Percentiles rank a stretch among this genome's conserved stretches.
phyloP scores from a whole-genome alignment of 2,888 invertebrate species.

The Sminthurinus aureus region DNA sequence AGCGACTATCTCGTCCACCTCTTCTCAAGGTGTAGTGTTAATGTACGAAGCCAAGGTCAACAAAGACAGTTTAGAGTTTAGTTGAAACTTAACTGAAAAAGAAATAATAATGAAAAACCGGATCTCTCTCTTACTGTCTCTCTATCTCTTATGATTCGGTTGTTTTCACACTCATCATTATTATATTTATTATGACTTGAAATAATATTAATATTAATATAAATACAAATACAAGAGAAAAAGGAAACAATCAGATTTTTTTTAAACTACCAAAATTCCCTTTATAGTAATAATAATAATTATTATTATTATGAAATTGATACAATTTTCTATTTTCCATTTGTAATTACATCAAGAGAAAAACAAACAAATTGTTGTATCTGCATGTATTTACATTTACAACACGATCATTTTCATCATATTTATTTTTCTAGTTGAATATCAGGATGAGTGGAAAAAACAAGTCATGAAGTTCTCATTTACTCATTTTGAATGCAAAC shows the following conservation, averaged over 20 bases:
- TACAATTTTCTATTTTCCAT: too few relatives aligned
- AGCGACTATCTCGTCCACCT: constrained; percentile 29
- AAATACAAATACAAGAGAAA: too few relatives aligned
- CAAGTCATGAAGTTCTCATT: background rate
- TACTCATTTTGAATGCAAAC: background rate
- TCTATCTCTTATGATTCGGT: constrained; percentile 39
- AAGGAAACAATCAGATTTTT: too few relatives aligned
- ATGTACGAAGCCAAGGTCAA: constrained; percentile 60
- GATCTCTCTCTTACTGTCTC: constrained; percentile 37
- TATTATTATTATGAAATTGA: too few relatives aligned
- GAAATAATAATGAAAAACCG: constrained; percentile 44
- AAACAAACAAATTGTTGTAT: background rate
- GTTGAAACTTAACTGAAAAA: constrained; percentile 5
- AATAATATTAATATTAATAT: too few relatives aligned
- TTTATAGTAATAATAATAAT: too few relatives aligned
- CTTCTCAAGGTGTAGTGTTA: constrained; percentile 42
- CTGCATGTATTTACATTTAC: background rate
- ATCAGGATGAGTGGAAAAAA: background rate
- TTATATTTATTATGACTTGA: constrained; percentile 18
- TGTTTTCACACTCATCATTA: constrained; percentile 40
- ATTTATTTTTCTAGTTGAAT: background rate
- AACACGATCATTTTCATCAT: background rate
- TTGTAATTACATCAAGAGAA: background rate
- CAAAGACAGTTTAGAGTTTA: constrained; percentile 27
- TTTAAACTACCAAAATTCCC: too few relatives aligned